Evolutionary conservation across 2,888 invertebrate genomes (phyloP).

Genomic region (Caradrina clavipalpis): DNA sequence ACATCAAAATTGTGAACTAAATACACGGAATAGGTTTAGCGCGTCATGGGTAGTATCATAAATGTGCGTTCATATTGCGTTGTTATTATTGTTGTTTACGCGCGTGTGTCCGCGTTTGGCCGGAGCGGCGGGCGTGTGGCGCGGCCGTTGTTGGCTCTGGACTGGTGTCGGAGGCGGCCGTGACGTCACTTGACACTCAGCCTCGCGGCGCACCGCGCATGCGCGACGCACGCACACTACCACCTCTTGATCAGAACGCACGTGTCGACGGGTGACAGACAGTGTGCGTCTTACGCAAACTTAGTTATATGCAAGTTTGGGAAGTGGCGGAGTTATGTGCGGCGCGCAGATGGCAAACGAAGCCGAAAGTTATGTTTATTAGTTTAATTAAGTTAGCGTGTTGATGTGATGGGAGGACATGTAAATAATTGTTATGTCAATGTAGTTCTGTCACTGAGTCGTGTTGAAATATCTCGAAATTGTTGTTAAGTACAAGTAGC

Average conservation of each 20-base stretch:
- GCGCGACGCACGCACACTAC: slow-evolving; percentile 58
- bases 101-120: slow-evolving; percentile 77
- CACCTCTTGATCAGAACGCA: slow-evolving; percentile 46
- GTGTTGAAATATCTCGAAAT: not conserved
- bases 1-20: slow-evolving; percentile 75
- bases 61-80: slow-evolving; percentile 81
- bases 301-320: slow-evolving; percentile 58
- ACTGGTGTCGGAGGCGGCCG: slow-evolving; percentile 72
- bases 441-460: not conserved
- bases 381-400: slow-evolving; percentile 37
- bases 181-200: slow-evolving; percentile 74
- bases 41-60: slow-evolving; percentile 74
- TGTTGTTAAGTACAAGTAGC: too few species aligned
- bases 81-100: slow-evolving; percentile 81
- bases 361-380: slow-evolving; percentile 48
- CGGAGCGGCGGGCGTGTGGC: slow-evolving; percentile 75
- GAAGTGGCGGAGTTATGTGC: slow-evolving; percentile 29
- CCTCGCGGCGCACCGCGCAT: slow-evolving; percentile 66
- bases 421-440: slow-evolving; percentile 5
- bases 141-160: slow-evolving; percentile 72
- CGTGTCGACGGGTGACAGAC: slow-evolving; percentile 64
- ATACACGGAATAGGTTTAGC: slow-evolving; percentile 81
- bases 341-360: slow-evolving; percentile 42
- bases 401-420: slow-evolving; percentile 12
- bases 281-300: slow-evolving; percentile 50